Percentiles rank a stretch among this genome's conserved stretches.
Conservation (phyloP, 2,888 invertebrate species). For the Axea sp. region DNA sequence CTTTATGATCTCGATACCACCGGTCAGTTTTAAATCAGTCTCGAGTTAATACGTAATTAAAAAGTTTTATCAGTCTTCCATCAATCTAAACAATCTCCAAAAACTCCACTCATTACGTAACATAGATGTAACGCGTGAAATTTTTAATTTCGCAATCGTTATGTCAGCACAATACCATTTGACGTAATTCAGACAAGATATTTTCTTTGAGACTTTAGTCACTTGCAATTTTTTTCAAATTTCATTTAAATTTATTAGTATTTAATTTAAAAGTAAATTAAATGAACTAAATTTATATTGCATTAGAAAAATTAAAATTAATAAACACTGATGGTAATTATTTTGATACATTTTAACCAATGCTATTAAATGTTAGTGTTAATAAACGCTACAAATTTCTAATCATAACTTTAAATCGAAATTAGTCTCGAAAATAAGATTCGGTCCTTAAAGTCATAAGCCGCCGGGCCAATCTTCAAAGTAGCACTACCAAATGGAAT, state of each 20-base stretch:
- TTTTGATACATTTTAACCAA: no score
- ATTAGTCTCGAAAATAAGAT: conserved; percentile 54
- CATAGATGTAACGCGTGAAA: conserved; percentile 32
- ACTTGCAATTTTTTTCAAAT: no score
- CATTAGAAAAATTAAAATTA: no score
- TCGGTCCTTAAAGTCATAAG: conserved; percentile 27
- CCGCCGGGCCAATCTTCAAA: conserved; percentile 40
- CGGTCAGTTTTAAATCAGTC: no score
- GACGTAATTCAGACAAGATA: conserved; percentile 1
- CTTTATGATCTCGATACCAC: no score
- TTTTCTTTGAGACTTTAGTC: no score
- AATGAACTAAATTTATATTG: no score
- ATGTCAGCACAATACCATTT: conserved; percentile 34
- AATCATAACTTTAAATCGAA: conserved; percentile 27
- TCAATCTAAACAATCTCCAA: conserved; percentile 6
- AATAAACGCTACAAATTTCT: no score
- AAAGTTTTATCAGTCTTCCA: neutral
- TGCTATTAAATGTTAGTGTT: no score
- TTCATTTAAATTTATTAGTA: no score
- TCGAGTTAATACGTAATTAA: neutral
- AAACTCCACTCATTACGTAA: conserved; percentile 26
- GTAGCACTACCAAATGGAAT: conserved; percentile 53
- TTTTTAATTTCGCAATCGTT: conserved; percentile 47
- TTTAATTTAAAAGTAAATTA: no score
- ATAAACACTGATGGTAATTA: no score